phyloP scores from a whole-genome alignment of 2,113 vertebrate species.

The Charadrius vociferus region DNA sequence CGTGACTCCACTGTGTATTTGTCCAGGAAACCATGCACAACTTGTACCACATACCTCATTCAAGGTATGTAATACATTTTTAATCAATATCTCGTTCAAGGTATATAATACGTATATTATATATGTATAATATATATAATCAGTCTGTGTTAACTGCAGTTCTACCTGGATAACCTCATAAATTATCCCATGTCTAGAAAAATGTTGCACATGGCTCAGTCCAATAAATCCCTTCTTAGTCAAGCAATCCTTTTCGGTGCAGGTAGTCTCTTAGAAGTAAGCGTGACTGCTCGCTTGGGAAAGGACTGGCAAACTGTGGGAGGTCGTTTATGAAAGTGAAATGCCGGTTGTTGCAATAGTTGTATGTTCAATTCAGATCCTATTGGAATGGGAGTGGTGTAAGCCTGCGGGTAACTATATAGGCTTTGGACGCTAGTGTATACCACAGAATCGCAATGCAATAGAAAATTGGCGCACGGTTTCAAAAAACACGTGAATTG shows the following conservation, averaged over 20 bases:
- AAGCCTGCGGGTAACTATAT: not conserved
- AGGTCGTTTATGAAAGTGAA: not conserved
- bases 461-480: not conserved
- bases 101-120: not conserved
- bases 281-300: not conserved
- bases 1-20: not conserved
- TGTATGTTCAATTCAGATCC: not conserved
- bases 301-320: not conserved
- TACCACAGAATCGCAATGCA: not conserved
- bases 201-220: not conserved
- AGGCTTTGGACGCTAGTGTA: not conserved
- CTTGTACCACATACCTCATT: not conserved
- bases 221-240: not conserved
- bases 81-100: not conserved
- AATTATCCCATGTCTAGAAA: not conserved
- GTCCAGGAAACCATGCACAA: slow-evolving; percentile 26
- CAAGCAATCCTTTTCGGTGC: not conserved
- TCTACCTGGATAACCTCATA: not conserved
- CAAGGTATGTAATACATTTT: not conserved
- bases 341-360: not conserved
- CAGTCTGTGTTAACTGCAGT: not conserved
- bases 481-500: not conserved
- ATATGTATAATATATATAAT: too few species aligned
- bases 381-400: not conserved
- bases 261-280: not conserved